These are phyloP conservation scores for Actinemys pallida DNA, from an alignment of 2,113 vertebrate species.

Conservation along the genomic window DNA sequence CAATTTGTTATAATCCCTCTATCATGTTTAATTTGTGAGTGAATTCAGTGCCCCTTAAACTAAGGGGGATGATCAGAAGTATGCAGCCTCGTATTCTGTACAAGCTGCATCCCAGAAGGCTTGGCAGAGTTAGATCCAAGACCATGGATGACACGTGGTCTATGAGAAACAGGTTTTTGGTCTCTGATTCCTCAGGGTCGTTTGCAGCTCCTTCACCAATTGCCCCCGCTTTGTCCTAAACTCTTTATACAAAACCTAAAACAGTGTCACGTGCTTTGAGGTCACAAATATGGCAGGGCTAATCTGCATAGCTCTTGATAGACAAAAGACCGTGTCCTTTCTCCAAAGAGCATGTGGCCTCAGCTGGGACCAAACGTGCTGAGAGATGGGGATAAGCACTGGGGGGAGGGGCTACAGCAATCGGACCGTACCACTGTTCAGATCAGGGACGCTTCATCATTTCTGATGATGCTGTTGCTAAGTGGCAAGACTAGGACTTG, in stretches of 20 bases:
- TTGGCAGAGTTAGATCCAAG: background rate
- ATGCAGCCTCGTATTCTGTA: background rate
- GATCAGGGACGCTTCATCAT: background rate
- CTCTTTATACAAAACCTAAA: background rate
- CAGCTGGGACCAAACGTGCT: background rate
- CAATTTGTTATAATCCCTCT: background rate
- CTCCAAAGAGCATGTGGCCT: background rate
- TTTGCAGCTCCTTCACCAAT: background rate
- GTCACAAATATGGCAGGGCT: background rate
- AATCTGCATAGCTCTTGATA: background rate
- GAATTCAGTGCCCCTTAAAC: background rate
- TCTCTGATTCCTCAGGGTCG: too few species aligned
- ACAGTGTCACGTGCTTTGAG: background rate
- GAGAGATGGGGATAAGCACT: background rate
- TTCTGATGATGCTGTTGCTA: constrained; percentile 63
- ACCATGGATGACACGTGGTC: background rate
- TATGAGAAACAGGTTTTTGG: background rate
- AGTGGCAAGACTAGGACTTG: background rate
- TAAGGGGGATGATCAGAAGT: background rate
- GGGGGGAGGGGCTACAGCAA: background rate
- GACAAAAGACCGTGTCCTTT: background rate
- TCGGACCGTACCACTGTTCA: background rate
- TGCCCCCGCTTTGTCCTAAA: background rate
- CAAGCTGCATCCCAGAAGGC: background rate
- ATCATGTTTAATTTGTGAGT: background rate